A percentile compares a stretch with the other conserved stretches of the same genome.
These are phyloP conservation scores for Synergus laeviventris DNA, from an alignment of 2,888 invertebrate species.

Conservation along the genomic window DNA sequence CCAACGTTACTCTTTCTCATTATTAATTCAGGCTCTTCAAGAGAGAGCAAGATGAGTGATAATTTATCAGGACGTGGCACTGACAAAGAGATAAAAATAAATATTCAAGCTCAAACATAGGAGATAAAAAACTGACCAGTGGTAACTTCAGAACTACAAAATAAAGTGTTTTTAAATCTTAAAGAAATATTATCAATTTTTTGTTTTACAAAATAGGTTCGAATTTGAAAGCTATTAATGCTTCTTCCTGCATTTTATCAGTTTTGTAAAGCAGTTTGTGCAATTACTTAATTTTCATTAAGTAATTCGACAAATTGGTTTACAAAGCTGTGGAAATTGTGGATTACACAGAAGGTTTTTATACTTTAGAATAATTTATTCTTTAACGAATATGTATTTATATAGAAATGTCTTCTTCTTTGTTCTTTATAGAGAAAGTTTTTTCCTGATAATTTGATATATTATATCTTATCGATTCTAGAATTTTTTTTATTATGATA, in stretches of 20 bases:
- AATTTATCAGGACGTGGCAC: constrained; percentile 16
- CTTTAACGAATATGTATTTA: no score
- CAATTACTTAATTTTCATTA: no score
- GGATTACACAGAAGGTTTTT: no score
- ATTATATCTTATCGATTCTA: neutral
- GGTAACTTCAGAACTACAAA: neutral
- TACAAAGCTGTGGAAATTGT: no score
- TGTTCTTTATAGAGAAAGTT: neutral
- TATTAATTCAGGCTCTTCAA: neutral
- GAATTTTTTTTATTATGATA: constrained; percentile 20
- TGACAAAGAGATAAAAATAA: constrained; percentile 13
- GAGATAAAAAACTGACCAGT: constrained; percentile 26
- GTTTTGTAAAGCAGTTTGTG: no score
- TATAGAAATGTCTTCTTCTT: no score
- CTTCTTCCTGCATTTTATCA: no score
- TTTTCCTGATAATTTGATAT: neutral
- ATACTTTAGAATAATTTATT: no score
- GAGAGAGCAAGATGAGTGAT: constrained; percentile 5
- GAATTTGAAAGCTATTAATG: no score
- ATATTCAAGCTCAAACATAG: neutral
- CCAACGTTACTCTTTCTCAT: neutral
- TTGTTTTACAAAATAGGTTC: no score
- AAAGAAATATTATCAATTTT: no score
- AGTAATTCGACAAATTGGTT: no score
- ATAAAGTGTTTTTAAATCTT: neutral